These are phyloP conservation scores for Trididemnum miniatum DNA, from an alignment of 23 tunicate species.

Conservation along the genomic window DNA sequence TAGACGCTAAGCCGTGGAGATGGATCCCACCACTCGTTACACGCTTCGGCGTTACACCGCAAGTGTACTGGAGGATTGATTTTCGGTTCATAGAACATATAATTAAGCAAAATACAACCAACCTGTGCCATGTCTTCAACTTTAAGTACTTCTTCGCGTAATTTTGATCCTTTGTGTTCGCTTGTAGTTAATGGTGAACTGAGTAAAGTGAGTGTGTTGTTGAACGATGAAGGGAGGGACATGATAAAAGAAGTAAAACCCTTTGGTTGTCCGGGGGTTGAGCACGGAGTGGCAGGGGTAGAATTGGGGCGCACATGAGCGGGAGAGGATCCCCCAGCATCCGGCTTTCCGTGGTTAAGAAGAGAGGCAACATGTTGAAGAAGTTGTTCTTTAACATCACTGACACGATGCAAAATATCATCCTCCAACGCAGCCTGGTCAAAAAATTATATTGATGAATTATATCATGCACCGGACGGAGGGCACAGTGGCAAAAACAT, in stretches of 20 bases:
- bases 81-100: no score
- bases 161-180: conserved; percentile 35
- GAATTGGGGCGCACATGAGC: conserved; percentile 28
- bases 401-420: conserved; percentile 33
- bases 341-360: not conserved
- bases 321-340: conserved; percentile 35
- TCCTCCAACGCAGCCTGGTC: conserved; percentile 42
- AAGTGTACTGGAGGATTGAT: no score
- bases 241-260: conserved; percentile 47
- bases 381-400: conserved; percentile 30
- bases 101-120: not conserved
- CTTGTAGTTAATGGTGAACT: conserved; percentile 52
- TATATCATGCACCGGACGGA: no score
- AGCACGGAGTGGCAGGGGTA: conserved; percentile 26
- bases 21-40: no score
- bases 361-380: conserved; percentile 40
- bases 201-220: not conserved
- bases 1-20: no score
- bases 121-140: conserved; percentile 89
- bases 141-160: conserved; percentile 70
- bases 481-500: no score
- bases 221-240: conserved; percentile 25
- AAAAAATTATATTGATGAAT: no score
- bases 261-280: conserved; percentile 28
- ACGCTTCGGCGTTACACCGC: no score